Conservation (phyloP, 2,888 invertebrate genomes). For the Unio pictorum region DNA sequence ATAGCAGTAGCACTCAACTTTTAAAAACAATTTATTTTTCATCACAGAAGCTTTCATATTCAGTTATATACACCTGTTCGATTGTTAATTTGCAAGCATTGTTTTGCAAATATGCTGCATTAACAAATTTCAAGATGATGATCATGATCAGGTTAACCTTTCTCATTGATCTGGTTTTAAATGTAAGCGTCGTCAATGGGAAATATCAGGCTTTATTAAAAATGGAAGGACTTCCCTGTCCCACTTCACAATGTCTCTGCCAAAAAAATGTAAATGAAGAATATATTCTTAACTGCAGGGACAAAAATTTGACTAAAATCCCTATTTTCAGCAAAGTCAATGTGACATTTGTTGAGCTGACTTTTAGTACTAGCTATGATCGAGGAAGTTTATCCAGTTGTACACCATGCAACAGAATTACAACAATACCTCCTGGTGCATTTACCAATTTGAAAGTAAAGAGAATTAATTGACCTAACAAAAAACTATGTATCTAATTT, state of each 20-base stretch:
- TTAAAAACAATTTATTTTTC: too few relatives aligned
- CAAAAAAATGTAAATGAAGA: slow-evolving; percentile 6
- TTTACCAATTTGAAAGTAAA: slow-evolving; percentile 88
- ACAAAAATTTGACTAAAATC: slow-evolving; percentile 21
- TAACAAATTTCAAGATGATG: too few relatives aligned
- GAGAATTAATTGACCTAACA: slow-evolving; percentile 82
- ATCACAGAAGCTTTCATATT: too few relatives aligned
- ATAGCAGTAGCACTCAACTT: too few relatives aligned
- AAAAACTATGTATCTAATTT: slow-evolving; percentile 86
- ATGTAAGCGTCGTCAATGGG: too few relatives aligned
- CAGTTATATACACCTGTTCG: too few relatives aligned
- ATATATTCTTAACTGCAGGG: slow-evolving; percentile 46
- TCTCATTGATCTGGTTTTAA: too few relatives aligned
- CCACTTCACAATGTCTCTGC: slow-evolving; percentile 15
- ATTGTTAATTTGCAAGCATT: too few relatives aligned
- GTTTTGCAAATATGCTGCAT: too few relatives aligned
- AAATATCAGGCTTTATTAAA: too few relatives aligned
- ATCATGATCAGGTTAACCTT: too few relatives aligned
- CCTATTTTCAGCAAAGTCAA: slow-evolving; percentile 26
- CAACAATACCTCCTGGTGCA: slow-evolving; percentile 71
- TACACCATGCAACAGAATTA: slow-evolving; percentile 35
- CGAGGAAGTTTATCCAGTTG: slow-evolving; percentile 10
- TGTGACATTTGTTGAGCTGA: slow-evolving; percentile 44
- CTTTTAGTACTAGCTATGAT: slow-evolving; percentile 27
- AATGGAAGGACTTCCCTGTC: too few relatives aligned